Evolutionary conservation across 2,113 vertebrate genomes (phyloP), one percentile per base, ranked within the genome.

Genomic region (Callipepla californica): DNA sequence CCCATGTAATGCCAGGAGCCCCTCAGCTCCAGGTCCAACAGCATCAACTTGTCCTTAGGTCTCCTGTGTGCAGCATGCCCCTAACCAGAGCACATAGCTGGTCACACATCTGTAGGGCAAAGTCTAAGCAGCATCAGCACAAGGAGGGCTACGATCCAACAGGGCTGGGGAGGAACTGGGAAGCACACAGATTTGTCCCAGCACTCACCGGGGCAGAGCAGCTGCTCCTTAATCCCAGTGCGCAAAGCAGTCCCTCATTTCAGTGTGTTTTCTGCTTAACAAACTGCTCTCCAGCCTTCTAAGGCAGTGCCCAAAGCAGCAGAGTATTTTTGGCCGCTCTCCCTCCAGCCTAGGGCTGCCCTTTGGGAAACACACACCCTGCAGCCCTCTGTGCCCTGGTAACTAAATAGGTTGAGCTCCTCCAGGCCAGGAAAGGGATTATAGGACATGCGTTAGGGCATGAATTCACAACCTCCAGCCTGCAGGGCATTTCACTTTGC

Each of bases 231-330:
- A 0, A 6, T 21, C 9, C 34, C 63, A 69, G 21, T 4, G 1
- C 42, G 21, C 42, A 87, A 47, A 91, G 66, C 30, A 62, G 59
- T 50, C 72, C 85, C 63, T 80, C 10, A 25, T 82, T n/a, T 28
- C 2, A 2, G 47, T 19, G 26, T 48, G 23, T 50, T 23, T 62
- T 55, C n/a, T 62, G 17, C 78, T 91, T 90, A 83, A 76, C 45
- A 66, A 94, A 70, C 85, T 58, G 53, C 38, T 44, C 36, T 87
- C 75, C 90, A 74, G 87, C 93, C 93, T 90, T 93, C 82, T 93
- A 96, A 94, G 92, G 90, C 32, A 96, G 89, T 85, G 90, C 68
- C 55, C 79, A 95, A 94, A 95, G 87, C 94, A 93, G 88, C 55
- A 0, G 32, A 93, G 90, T 94, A 96, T 93, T 96, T 96, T 85